Percentiles rank a stretch among this genome's conserved stretches.
These are phyloP conservation scores for Dinocampus coccinellae DNA, from an alignment of 2,888 invertebrate genomes.

Conservation along the genomic window DNA sequence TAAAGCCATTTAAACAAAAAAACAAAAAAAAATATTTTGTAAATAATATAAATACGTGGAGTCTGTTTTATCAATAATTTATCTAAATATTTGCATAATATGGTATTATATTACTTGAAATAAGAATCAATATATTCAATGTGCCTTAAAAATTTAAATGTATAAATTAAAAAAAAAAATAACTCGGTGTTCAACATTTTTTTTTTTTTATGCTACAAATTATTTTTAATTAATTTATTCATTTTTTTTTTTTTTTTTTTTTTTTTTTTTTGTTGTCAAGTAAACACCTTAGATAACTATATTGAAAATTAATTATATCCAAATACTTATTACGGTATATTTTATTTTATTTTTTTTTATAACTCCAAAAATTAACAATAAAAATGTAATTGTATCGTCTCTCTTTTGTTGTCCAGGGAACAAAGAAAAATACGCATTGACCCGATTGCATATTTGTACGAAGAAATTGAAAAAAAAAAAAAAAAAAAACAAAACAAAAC, in stretches of 20 bases:
- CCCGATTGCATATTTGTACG: constrained; percentile 56
- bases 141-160: neutral
- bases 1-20: neutral
- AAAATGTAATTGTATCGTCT: constrained; percentile 47
- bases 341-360: too few species aligned
- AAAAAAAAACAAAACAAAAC: too few species aligned
- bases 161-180: neutral
- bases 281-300: too few species aligned
- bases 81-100: neutral
- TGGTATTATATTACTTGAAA: neutral
- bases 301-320: too few species aligned
- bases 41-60: neutral
- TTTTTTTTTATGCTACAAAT: neutral
- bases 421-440: constrained; percentile 53
- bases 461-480: constrained; percentile 44
- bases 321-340: too few species aligned
- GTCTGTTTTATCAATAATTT: neutral
- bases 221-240: neutral
- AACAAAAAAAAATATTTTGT: too few species aligned
- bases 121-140: neutral
- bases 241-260: neutral
- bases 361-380: neutral
- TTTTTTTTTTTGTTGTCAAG: too few species aligned
- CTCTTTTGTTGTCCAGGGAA: constrained; percentile 58
- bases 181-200: neutral